Evolutionary conservation across 1,140 invertebrate species (phyloP).

Genomic region (Drosophila baimaii): DNA sequence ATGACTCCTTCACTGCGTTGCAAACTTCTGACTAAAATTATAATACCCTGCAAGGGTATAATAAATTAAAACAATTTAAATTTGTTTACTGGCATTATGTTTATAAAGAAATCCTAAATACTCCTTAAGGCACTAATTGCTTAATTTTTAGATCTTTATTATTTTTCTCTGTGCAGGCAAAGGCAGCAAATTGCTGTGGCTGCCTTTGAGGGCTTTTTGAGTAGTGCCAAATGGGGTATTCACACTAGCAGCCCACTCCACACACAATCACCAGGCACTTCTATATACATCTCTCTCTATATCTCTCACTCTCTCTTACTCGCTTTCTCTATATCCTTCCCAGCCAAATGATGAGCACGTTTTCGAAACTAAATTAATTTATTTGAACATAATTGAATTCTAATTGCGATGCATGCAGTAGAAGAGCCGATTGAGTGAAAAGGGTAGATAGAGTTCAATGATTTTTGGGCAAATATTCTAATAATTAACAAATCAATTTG

Average conservation of each 20-base stretch:
- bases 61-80: not conserved
- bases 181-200: conserved; percentile 63
- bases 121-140: not conserved
- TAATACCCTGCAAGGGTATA: not conserved
- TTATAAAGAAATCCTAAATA: not conserved
- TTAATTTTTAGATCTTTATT: not conserved
- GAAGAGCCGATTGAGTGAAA: conserved; percentile 7
- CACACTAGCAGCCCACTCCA: conserved; percentile 15
- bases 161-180: conserved; percentile 24
- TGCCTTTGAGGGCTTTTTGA: conserved; percentile 50
- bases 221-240: conserved; percentile 25
- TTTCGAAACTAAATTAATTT: conserved; percentile 76
- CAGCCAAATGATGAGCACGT: conserved; percentile 40
- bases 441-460: conserved; percentile 26
- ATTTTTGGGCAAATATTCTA: conserved; percentile 60
- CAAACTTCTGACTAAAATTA: too few relatives aligned
- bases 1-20: too few relatives aligned
- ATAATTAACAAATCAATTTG: conserved; percentile 77
- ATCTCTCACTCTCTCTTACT: not conserved
- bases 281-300: not conserved
- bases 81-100: not conserved
- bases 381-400: conserved; percentile 74
- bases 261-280: conserved; percentile 7
- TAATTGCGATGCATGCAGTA: conserved; percentile 71
- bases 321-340: conserved; percentile 1